These are phyloP conservation scores for Zoanthus solanderi DNA, from an alignment of 92 coral and sea anemone species.

Conservation along the genomic window DNA sequence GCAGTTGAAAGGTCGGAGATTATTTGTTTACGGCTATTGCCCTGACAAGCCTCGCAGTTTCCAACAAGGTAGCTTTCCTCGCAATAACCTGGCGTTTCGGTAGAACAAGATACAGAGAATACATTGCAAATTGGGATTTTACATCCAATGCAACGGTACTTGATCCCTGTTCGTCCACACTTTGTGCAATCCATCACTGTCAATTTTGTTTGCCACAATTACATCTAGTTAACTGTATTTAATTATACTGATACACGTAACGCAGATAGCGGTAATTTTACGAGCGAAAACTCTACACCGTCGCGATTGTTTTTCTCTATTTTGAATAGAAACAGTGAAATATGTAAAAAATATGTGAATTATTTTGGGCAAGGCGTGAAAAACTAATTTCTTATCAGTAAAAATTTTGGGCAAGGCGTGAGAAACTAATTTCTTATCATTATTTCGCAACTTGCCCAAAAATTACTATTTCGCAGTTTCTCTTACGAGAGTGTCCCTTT, in stretches of 20 bases:
- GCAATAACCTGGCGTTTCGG: slow-evolving; percentile 75
- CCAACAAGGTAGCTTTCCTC: slow-evolving; percentile 66
- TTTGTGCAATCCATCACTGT: slow-evolving; percentile 27
- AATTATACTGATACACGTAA: slow-evolving; percentile 9
- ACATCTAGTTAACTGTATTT: slow-evolving; percentile 9
- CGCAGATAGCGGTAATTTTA: slow-evolving; percentile 14
- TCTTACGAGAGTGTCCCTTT: too few relatives aligned
- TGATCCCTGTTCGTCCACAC: slow-evolving; percentile 6
- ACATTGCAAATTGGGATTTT: slow-evolving; percentile 62
- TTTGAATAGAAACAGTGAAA: slow-evolving; percentile 11
- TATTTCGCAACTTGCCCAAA: too few relatives aligned
- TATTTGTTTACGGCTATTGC: slow-evolving; percentile 53
- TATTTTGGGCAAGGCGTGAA: background rate
- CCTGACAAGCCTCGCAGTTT: slow-evolving; percentile 68
- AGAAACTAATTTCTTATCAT: background rate
- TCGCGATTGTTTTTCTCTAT: slow-evolving; percentile 4
- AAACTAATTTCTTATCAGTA: slow-evolving; percentile 7
- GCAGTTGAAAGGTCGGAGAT: slow-evolving; percentile 45
- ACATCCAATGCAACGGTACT: slow-evolving; percentile 34
- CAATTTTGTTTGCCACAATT: slow-evolving; percentile 42
- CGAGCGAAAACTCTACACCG: slow-evolving; percentile 1
- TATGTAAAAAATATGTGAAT: background rate
- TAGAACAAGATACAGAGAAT: slow-evolving; percentile 61
- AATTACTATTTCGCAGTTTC: too few relatives aligned
- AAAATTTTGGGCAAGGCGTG: background rate